These are phyloP conservation scores for Monochamus alternatus DNA, from an alignment of 2,888 invertebrate genomes.

Conservation along the genomic window DNA sequence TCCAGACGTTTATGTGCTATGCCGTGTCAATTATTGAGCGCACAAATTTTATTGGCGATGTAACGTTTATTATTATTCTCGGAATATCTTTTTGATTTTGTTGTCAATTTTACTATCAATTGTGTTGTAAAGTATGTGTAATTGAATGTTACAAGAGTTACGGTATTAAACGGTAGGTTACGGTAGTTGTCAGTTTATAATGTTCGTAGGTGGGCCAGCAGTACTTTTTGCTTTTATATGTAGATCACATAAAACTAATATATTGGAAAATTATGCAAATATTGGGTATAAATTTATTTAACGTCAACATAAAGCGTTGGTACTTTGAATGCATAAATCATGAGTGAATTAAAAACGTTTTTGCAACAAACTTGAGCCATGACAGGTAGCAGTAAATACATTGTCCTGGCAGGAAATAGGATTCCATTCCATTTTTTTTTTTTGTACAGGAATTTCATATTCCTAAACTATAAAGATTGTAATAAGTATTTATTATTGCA, in stretches of 20 bases:
- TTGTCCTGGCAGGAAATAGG: neutral
- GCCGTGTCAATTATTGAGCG: constrained; percentile 20
- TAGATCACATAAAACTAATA: constrained; percentile 23
- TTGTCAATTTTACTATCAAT: constrained; percentile 35
- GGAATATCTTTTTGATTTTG: constrained; percentile 35
- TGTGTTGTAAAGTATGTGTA: constrained; percentile 36
- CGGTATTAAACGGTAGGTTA: constrained; percentile 21
- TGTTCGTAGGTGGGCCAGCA: constrained; percentile 25
- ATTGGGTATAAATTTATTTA: constrained; percentile 4
- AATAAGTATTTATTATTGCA: no score
- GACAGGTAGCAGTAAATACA: neutral
- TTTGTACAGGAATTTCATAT: no score
- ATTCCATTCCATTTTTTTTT: no score
- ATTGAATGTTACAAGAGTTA: constrained; percentile 36
- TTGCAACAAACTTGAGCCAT: neutral
- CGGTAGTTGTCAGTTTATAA: constrained; percentile 18
- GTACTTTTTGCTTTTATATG: constrained; percentile 22
- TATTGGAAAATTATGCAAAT: constrained; percentile 16
- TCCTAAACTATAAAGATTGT: no score
- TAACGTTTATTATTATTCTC: constrained; percentile 38
- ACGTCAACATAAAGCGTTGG: constrained; percentile 6
- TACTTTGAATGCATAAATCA: constrained; percentile 8
- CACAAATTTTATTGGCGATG: constrained; percentile 35
- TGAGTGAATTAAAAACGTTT: constrained; percentile 1
- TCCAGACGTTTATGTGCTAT: constrained; percentile 1